Evolutionary conservation across 2,797 vertebrate species (phyloP), one percentile per base, ranked within the genome.

Genomic region (Sphenopsis melanotis): DNA sequence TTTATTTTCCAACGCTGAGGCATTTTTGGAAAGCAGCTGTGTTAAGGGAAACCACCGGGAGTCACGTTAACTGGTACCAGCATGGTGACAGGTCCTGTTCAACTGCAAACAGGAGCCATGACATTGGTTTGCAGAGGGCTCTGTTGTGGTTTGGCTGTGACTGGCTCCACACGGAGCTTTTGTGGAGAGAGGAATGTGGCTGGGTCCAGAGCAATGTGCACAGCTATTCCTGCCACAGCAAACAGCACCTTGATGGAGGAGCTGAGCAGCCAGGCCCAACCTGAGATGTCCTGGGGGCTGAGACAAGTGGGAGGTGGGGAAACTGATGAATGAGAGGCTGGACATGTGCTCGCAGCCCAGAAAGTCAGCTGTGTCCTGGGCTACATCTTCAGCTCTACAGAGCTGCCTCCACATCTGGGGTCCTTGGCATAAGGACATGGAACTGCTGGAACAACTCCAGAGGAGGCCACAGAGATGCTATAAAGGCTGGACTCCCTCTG

Each of bases 241-340:
- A 81, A 69, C 17, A 1, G 6, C 37, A 20, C 39, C 24, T 75
- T 0, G 0, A 22, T 0, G 1, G 32, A 6, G 0, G 29, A 71
- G 50, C 22, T 16, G 49, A 71, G 32, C 52, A 49, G 27, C 30
- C 50, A 17, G 5, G 7, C 49, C 36, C 36, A 74, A 0, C 37
- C 42, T 14, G n/a, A 76, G 36, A 4, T 24, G 29, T 52, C 23
- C 71, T n/a, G 32, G 27, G 15, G n/a, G 3, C 30, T 75, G 53
- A 12, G 32, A 52, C 23, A 29, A 55, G 10, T 76, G 29, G 44
- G 26, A 75, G 12, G 37, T 59, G 29, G 46, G 37, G 39, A 59
- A 44, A 37, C 12, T 37, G 53, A 15, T 68, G 63, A 37, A 20
- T 60, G 63, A 76, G 46, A 39, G 6, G 46, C 19, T 37, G 63